phyloP scores from a whole-genome alignment of 2,888 invertebrate genomes.

The Cactoblastis cactorum region DNA sequence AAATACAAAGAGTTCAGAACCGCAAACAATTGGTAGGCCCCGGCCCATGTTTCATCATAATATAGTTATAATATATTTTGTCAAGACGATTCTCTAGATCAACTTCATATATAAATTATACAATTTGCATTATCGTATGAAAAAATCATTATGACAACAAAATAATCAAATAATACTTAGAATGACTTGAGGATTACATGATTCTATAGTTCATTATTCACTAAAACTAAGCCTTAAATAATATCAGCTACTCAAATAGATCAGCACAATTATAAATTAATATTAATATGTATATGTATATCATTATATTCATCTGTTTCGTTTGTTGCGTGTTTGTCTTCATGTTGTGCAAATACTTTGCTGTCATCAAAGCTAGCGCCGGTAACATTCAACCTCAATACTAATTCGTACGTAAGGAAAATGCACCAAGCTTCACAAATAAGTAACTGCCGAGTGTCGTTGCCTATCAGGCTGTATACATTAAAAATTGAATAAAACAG shows the following conservation, averaged over 20 bases:
- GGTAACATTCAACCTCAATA: slow-evolving; percentile 14
- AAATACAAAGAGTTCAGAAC: not conserved
- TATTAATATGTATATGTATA: slow-evolving; percentile 38
- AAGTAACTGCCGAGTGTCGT: too few species aligned
- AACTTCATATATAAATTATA: slow-evolving; percentile 29
- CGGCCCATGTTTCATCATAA: not conserved
- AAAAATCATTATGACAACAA: slow-evolving; percentile 36
- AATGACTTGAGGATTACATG: slow-evolving; percentile 52
- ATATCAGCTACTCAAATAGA: slow-evolving; percentile 58
- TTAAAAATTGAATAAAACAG: too few species aligned
- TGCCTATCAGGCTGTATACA: too few species aligned
- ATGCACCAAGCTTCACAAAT: too few species aligned
- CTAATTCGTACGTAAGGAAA: too few species aligned
- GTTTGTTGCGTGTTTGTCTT: slow-evolving; percentile 60
- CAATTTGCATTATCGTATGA: slow-evolving; percentile 30
- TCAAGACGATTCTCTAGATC: not conserved
- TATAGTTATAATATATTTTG: not conserved
- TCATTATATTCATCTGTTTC: slow-evolving; percentile 42
- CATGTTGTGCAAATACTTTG: slow-evolving; percentile 50
- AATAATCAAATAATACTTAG: slow-evolving; percentile 57
- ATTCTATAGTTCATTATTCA: slow-evolving; percentile 34
- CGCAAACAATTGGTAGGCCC: not conserved
- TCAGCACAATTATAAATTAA: slow-evolving; percentile 47
- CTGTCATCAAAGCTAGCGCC: slow-evolving; percentile 44
- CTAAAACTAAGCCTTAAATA: slow-evolving; percentile 63